Base-by-base conservation (phyloP, 2,113 vertebrate species). In the Phalacrocorax pelagicus region DNA sequence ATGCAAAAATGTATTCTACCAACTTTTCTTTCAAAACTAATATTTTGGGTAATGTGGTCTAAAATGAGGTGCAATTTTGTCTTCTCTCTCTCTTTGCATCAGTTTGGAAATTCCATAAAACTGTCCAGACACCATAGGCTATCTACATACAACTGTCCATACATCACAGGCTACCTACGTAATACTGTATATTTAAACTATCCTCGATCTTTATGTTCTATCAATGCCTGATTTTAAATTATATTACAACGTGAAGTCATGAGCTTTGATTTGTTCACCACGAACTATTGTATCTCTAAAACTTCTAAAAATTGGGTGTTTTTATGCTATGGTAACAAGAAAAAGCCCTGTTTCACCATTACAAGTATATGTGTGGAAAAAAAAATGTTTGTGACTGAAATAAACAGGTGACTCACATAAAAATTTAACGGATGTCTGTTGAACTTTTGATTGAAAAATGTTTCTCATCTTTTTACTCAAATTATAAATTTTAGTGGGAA, bases 271-370 rank as follows among this genome's bases (percentile, higher is more conserved):
- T 55, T 75, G 18, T 22, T 69, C 18, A 34, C 34, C 22, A 44
- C 36, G 75, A 75, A 18, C 11, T 46, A 14, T 21, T 63, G 7
- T 75, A 58, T 46, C 7, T 29, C 57, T 58, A 69, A 81, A 67
- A 61, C 1, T 22, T 47, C 11, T 69, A 80, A 66, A 73, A 38
- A 27, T 36, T 58, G 8, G 5, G 2, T 0, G 1, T 2, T 24
- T 51, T 30, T 11, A 40, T 57, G 16, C 14, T 23, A 22, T 55
- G 16, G n/a, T 61, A 61, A 47, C 29, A 67, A 47, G 8, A 19
- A 81, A 20, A 81, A 67, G 3, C 12, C 27, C 14, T 61, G 10
- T 67, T 81, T 81, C 49, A 36, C 27, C 44, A 19, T 23, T 24
- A 74, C 23, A 86, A 81, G 47, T 47, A 42, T 12, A 32, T 9